Percentiles rank a stretch among this genome's conserved stretches.
These are phyloP conservation scores for Brachypteracias leptosomus DNA, from an alignment of 2,113 vertebrate genomes.

Conservation along the genomic window DNA sequence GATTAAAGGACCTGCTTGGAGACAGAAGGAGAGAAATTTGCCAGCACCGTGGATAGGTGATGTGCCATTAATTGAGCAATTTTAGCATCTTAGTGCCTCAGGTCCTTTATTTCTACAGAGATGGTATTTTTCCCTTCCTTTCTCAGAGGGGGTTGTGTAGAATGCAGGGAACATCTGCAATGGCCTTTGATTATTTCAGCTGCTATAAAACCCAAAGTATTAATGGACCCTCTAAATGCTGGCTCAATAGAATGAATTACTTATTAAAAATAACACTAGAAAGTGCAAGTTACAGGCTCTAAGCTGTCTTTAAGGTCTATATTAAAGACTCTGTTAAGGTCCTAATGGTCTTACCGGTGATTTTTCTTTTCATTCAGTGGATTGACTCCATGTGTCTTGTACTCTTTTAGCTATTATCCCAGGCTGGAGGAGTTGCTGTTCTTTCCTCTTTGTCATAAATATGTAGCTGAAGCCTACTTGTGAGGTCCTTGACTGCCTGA, in stretches of 20 bases:
- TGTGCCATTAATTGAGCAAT: neutral
- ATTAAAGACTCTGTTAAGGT: neutral
- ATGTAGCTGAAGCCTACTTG: neutral
- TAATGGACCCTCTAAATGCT: neutral
- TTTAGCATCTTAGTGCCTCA: neutral
- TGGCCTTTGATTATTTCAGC: neutral
- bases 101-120: neutral
- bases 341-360: neutral
- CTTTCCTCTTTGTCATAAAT: neutral
- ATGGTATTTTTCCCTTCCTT: neutral
- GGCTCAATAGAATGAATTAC: neutral
- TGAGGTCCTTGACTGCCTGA: neutral
- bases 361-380: neutral
- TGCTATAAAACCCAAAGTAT: neutral
- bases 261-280: neutral
- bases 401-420: neutral
- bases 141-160: neutral
- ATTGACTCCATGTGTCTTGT: neutral
- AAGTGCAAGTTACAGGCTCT: neutral
- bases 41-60: neutral
- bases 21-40: neutral
- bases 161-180: neutral
- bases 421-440: neutral
- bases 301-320: neutral
- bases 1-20: neutral